Evolutionary conservation across 2,113 vertebrate genomes (phyloP).

Genomic region (Strigops habroptila): DNA sequence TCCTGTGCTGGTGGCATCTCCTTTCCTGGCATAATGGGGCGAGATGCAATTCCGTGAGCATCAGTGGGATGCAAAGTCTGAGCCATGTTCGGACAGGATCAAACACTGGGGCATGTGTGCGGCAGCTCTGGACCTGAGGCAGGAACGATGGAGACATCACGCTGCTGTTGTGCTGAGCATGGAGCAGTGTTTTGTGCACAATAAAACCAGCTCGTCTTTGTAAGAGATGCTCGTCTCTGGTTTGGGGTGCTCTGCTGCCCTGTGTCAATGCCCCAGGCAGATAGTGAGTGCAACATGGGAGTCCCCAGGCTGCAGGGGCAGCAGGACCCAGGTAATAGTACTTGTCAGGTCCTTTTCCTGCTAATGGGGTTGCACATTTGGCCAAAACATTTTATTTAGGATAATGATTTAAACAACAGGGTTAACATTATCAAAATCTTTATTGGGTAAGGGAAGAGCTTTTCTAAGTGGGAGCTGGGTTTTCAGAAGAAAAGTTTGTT

Average conservation of each 20-base stretch:
- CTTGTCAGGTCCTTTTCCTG: background rate
- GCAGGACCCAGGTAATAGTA: background rate
- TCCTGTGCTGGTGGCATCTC: background rate
- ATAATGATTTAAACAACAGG: background rate
- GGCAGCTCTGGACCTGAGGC: fast-evolving
- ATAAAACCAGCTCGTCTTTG: background rate
- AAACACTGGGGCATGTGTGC: fast-evolving
- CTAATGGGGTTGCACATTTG: fast-evolving
- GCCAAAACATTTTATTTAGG: background rate
- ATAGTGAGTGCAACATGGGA: fast-evolving
- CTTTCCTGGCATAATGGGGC: background rate
- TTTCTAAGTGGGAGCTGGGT: fast-evolving
- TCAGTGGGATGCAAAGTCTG: fast-evolving
- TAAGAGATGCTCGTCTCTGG: background rate
- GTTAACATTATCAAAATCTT: background rate
- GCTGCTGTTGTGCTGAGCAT: fast-evolving
- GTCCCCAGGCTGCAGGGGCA: fast-evolving
- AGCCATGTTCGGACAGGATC: fast-evolving
- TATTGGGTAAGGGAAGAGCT: background rate
- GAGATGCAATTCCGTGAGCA: fast-evolving
- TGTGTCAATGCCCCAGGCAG: fast-evolving
- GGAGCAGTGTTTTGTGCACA: fast-evolving
- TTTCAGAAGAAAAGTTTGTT: background rate
- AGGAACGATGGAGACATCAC: fast-evolving
- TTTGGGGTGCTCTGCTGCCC: background rate